Conservation (phyloP, 1,140 invertebrate genomes). For the Drosophila leontia region DNA sequence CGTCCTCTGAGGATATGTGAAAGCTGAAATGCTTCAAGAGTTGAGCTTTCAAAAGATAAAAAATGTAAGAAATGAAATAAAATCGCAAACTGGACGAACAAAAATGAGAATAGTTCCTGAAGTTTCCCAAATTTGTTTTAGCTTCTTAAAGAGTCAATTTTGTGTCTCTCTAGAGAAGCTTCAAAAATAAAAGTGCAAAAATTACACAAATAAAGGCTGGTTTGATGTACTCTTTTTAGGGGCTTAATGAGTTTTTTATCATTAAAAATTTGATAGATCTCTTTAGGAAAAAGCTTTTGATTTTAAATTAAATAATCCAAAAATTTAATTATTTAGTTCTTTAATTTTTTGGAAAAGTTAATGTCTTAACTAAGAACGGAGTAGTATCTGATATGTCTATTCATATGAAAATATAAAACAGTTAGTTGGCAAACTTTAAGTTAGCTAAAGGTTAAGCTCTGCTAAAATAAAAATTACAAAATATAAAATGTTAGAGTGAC, state of each 20-base stretch:
- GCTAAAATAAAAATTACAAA: not conserved
- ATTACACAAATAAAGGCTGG: constrained; percentile 3
- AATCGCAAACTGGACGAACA: constrained; percentile 31
- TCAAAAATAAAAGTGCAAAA: constrained; percentile 36
- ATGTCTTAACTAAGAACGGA: too few relatives aligned
- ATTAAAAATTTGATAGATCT: not conserved
- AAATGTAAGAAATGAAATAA: constrained; percentile 44
- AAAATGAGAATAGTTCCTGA: constrained; percentile 61
- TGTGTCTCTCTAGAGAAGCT: constrained; percentile 49
- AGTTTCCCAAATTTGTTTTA: constrained; percentile 64
- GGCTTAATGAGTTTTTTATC: not conserved
- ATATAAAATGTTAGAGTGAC: not conserved
- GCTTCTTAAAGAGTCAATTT: constrained; percentile 69
- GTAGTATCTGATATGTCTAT: too few relatives aligned
- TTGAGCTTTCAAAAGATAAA: constrained; percentile 55
- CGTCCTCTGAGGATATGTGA: constrained; percentile 81
- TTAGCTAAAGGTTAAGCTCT: not conserved
- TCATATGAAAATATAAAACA: too few relatives aligned
- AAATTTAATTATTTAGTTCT: too few relatives aligned
- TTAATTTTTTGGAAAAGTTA: too few relatives aligned
- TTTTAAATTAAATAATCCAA: not conserved
- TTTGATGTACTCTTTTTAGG: not conserved
- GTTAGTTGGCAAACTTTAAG: not conserved
- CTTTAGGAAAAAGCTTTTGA: not conserved
- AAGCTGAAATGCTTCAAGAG: constrained; percentile 72